Base-by-base conservation (phyloP, 2,888 invertebrate genomes). In the Nasonia oneida region DNA sequence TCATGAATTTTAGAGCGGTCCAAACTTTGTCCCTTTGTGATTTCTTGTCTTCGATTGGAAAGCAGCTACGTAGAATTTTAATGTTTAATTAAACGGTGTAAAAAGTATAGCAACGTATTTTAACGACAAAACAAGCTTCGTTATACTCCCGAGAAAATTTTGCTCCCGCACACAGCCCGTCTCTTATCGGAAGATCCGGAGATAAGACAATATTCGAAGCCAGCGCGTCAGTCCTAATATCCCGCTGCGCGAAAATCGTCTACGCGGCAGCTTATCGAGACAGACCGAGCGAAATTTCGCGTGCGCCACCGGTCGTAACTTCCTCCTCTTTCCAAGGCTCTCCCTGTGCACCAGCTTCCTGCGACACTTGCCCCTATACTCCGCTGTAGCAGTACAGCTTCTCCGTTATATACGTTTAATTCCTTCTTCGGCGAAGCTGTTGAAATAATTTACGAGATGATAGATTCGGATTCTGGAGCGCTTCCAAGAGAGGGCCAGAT, bases 361-460 rank as follows among this genome's bases (percentile, higher is more conserved):
- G 64, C n/a, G 29, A 64, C 29, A 29, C 81, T 33, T 47, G 57
- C 76, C 53, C 5, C 42, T 42, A 14, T 18, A 61, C 50, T 64
- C 10, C 57, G 29, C 29, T 10, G 23, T 18, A 12, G 1, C 61
- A 29, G 6, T 47, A 29, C 4, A 61, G 14, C 73, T 5, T 4
- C 78, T 10, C 50, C 70, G 86, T 87, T 88, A 87, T 88, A 87
- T 37, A 37, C 87, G 83, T 86, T 89, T 89, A 88, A 89, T 87
- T 89, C 89, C 80, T 87, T 89, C 89, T 79, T 82, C 67, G 57
- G 77, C 86, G 87, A 86, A 83, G 87, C 89, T 81, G 88, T 88
- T 84, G 87, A 88, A 88, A 89, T 91, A 90, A 90, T 91, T 90
- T 91, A 91, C 89, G 90, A 89, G 89, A 89, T 89, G 91, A 91